Percentiles rank a stretch among this genome's conserved stretches.
Evolutionary conservation across 92 coral and sea anemone species (phyloP).

Genomic region (Galaxea fascicularis): DNA sequence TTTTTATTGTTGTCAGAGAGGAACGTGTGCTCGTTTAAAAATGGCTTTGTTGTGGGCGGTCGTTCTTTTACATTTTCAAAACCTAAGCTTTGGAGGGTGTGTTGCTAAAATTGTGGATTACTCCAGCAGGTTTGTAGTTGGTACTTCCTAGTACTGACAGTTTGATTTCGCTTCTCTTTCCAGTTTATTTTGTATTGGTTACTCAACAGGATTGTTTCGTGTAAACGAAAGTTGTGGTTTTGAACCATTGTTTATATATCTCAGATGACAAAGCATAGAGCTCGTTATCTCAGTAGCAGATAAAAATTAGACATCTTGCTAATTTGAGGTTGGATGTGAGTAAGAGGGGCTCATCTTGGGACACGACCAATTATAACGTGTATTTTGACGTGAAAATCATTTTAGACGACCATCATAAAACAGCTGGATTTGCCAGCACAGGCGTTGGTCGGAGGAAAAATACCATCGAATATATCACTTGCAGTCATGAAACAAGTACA

Average conservation of each 20-base stretch:
- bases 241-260: not conserved
- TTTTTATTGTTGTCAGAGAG: not conserved
- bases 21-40: not conserved
- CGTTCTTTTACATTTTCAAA: not conserved
- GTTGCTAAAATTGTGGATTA: no score
- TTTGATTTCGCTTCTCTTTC: not conserved
- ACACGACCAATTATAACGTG: constrained; percentile 23
- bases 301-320: not conserved
- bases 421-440: constrained; percentile 33
- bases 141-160: not conserved
- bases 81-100: no score
- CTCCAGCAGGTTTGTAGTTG: no score
- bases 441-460: not conserved
- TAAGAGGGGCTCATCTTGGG: constrained; percentile 7
- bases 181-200: not conserved
- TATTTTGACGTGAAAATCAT: not conserved
- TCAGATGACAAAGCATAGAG: not conserved
- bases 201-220: not conserved
- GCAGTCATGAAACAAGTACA: not conserved
- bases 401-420: not conserved
- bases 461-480: not conserved
- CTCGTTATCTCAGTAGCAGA: constrained; percentile 8
- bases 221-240: constrained; percentile 7
- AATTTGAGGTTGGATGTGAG: constrained; percentile 15
- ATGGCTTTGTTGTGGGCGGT: constrained; percentile 1